Base-by-base conservation (phyloP, 2,888 invertebrate genomes). In the Tinea trinotella region DNA sequence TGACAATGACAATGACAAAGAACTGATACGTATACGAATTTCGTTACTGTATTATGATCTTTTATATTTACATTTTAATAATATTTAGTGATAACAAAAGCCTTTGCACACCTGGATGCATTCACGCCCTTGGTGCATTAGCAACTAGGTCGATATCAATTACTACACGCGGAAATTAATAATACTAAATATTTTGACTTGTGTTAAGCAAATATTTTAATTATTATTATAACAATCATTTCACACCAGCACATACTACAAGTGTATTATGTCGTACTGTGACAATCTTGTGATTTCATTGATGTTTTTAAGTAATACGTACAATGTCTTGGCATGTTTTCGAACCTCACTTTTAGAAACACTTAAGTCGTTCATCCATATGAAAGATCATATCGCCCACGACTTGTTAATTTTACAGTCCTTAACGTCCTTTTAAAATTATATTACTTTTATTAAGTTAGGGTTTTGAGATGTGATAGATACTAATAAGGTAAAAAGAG, bases 281-380 rank as follows among this genome's bases (percentile, higher is more conserved):
- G n/a, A n/a, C 40, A 40, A 40, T 40, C 40, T 40, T 40, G 6
- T 15, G 6, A 35, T 40, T 15, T 40, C 13, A 40, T 4, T 40
- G 40, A 40, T 13, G 13, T 40, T 40, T 40, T 15, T 4, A 40
- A 40, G 40, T 46, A 46, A 46, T 19, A 46, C 19, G 46, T 46
- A 46, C 46, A 10, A 19, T 19, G 19, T 46, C 1, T 46, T 46
- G 19, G 46, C 46, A 46, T 19, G 9, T 40, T 40, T 40, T 40
- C 3, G 46, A 46, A 19, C 19, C 18, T 46, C 46, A 46, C 19
- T 46, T 46, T 46, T 46, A 46, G 46, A 18, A 3, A 9, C n/a
- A 17, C 19, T 46, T 15, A 40, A 13, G n/a, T 9, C 9, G 24
- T n/a, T n/a, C n/a, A n/a, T n/a, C n/a, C n/a, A n/a, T n/a, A n/a